phyloP scores from a whole-genome alignment of 2,113 vertebrate genomes.

The Fukomys damarensis region DNA sequence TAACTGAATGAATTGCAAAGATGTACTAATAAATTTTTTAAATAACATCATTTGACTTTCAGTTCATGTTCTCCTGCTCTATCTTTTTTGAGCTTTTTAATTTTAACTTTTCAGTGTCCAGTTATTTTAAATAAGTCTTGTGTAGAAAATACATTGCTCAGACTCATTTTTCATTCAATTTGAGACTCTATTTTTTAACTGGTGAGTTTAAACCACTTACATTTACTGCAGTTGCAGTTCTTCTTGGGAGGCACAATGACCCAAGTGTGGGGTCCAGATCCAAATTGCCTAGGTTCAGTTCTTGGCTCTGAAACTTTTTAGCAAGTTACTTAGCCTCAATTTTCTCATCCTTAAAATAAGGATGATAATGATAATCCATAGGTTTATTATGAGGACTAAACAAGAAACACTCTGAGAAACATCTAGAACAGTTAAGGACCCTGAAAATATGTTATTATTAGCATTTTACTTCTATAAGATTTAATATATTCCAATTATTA shows the following conservation, averaged over 20 bases:
- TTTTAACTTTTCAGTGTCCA: background rate
- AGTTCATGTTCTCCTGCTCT: background rate
- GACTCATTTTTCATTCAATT: background rate
- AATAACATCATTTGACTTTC: background rate
- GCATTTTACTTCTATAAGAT: background rate
- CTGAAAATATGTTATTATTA: background rate
- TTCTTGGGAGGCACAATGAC: background rate
- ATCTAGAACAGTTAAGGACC: background rate
- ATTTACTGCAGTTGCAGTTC: background rate
- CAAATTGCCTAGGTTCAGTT: background rate
- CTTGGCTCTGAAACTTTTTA: background rate
- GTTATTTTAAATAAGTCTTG: background rate
- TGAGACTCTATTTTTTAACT: background rate
- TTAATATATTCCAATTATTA: background rate
- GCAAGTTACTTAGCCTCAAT: background rate
- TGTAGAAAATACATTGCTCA: background rate
- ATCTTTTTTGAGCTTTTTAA: background rate
- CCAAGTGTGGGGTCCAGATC: background rate
- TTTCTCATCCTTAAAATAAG: background rate
- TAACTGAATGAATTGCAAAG: background rate
- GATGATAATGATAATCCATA: background rate
- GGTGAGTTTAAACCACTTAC: background rate
- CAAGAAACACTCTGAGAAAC: background rate
- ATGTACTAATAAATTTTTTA: background rate
- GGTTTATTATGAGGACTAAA: background rate